Base-by-base conservation (phyloP, 2,797 vertebrate genomes). In the Eleutherodactylus coqui region DNA sequence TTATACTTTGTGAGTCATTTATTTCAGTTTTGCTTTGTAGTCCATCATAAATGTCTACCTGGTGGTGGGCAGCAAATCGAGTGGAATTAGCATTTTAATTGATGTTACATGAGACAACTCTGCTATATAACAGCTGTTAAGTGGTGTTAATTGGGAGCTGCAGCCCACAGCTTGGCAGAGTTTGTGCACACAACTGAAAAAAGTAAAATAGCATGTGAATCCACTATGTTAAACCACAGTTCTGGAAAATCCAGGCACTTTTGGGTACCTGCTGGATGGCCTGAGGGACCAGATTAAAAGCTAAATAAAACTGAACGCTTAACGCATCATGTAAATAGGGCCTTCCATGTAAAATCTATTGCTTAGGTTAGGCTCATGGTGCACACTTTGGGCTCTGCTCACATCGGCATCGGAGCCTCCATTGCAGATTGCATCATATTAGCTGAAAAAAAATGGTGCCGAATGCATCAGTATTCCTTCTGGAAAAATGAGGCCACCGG, bases 61-160 rank as follows among this genome's bases (percentile, higher is more conserved):
- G 88, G 88, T 85, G 88, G 64, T 75, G 77, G 45, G 86, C 85
- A 89, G 80, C 58, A 89, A 89, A 91, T 75, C 75, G 84, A 90
- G 84, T 16, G 0, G 88, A 93, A 91, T 91, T 90, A 91, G 88
- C 89, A 92, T 90, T 89, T 91, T 88, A 91, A 89, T 90, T 0
- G 1, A 88, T 83, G 82, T 83, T 91, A 88, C 0, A 1, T 90
- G 89, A 90, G 87, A 91, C 89, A 91, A 90, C 90, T 92, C 89
- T 90, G 89, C 90, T 86, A 91, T 91, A 89, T 91, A 91, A 91
- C 90, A 92, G 90, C 89, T 92, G 88, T 89, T 93, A 91, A 92
- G 91, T 89, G 88, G 87, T 92, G 88, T 88, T 93, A 91, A 92
- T 91, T 89, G 88, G 87, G 82, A 89, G 75, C 88, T 89, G 86